Evolutionary conservation across 1,140 invertebrate genomes (phyloP), one percentile per base, ranked within the genome.

Genomic region (Leguminivora glycinivorella): DNA sequence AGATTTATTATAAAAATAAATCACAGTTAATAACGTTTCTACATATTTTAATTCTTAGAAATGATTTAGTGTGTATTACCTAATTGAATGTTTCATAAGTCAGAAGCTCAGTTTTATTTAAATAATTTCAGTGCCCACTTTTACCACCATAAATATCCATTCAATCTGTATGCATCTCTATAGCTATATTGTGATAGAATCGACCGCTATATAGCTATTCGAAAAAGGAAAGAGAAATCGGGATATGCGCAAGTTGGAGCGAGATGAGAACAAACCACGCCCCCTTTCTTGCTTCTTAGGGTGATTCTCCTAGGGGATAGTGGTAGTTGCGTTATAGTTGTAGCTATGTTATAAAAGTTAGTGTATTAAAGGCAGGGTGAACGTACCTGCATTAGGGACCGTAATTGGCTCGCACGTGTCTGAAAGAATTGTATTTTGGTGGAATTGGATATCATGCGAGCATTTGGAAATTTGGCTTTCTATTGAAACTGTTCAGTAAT

Each of bases 241-340:
- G 7, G 24, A 29, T 10, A 60, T 12, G 4, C 10, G 19, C 40
- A 22, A 25, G 73, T 47, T 47, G 34, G 73, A 72, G 68, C 43
- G 67, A 69, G 73, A 75, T 66, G 60, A 69, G 72, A 70, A 31
- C 40, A 38, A 34, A 58, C 67, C 73, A 69, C 73, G 73, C 73
- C 73, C 56, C 70, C 70, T 75, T 75, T 75, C 73, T 75, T 75
- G 69, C 40, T 47, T 71, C 67, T 29, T 60, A 75, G 73, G 73
- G 70, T 38, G 71, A 71, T 66, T 71, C 72, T 73, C 72, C 56
- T 60, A 26, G 34, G 56, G 72, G 70, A 70, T 69, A 69, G 34
- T 26, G 60, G 19, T 56, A 38, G 67, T 10, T 52, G n/a, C 5
- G 14, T 12, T 19, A 52, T 52, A 52, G 56, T 60, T 60, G 56